phyloP scores from a whole-genome alignment of 2,113 vertebrate species.

The Pelobates fuscus region DNA sequence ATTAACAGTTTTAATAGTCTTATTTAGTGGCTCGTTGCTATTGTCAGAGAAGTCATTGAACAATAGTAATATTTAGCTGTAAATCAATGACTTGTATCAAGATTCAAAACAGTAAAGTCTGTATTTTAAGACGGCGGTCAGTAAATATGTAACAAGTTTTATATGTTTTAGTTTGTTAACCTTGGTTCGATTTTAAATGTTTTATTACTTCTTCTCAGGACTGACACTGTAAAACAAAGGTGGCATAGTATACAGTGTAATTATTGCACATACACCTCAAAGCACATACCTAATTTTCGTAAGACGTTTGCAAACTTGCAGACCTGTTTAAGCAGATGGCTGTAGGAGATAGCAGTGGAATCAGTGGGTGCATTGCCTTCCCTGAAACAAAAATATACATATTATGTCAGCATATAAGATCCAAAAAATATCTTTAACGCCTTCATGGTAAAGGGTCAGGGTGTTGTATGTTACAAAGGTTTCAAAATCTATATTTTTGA shows the following conservation, averaged over 20 bases:
- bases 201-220: background rate
- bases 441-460: no score
- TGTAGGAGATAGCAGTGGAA: slow-evolving; percentile 68
- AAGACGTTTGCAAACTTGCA: slow-evolving; percentile 75
- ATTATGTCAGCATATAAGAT: background rate
- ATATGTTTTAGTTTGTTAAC: no score
- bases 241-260: background rate
- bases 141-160: slow-evolving; percentile 14
- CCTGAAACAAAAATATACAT: slow-evolving; percentile 58
- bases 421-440: no score
- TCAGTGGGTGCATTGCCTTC: slow-evolving; percentile 75
- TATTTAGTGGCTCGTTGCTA: background rate
- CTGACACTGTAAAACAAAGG: background rate
- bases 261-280: no score
- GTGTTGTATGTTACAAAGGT: no score
- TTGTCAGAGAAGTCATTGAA: background rate
- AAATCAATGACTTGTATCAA: background rate
- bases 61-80: background rate
- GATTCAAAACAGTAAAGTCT: background rate
- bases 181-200: background rate
- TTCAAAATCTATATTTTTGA: no score
- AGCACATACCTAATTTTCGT: slow-evolving; percentile 68
- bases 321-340: slow-evolving; percentile 70
- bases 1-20: background rate
- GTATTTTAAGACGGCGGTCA: background rate